Conservation (phyloP, 2,888 invertebrate species). For the Ennomos fuscantarius region DNA sequence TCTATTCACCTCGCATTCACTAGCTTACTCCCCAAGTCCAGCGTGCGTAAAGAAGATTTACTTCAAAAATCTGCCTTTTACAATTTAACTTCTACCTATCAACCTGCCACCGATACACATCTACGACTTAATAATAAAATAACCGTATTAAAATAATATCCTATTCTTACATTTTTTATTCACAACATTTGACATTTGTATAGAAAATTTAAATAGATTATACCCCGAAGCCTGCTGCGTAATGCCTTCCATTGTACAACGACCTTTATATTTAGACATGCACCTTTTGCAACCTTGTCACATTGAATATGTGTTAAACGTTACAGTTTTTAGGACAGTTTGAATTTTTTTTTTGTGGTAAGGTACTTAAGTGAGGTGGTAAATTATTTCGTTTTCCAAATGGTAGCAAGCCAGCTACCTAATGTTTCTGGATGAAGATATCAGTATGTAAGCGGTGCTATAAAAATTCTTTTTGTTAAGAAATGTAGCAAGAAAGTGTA, state of each 20-base stretch:
- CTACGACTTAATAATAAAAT: conserved; percentile 31
- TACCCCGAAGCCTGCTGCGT: conserved; percentile 24
- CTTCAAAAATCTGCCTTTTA: not conserved
- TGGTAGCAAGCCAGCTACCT: conserved; percentile 27
- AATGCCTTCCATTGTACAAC: conserved; percentile 18
- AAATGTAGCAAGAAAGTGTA: conserved; percentile 31
- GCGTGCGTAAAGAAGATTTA: no score
- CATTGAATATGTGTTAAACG: not conserved
- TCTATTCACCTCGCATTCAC: no score
- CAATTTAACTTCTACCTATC: conserved; percentile 5
- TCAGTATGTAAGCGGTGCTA: conserved; percentile 33
- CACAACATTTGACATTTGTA: conserved; percentile 32
- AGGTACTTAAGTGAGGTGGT: not conserved
- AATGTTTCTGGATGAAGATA: conserved; percentile 32
- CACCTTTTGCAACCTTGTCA: conserved; percentile 3
- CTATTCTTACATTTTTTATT: conserved; percentile 33
- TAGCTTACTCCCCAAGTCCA: no score
- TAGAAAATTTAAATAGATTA: conserved; percentile 37
- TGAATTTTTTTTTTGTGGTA: not conserved
- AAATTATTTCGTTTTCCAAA: not conserved
- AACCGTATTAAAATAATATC: conserved; percentile 35
- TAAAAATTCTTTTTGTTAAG: conserved; percentile 33
- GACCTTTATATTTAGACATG: not conserved
- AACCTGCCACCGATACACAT: conserved; percentile 20
- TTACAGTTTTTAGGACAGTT: not conserved